A percentile compares a stretch with the other conserved stretches of the same genome.
Conservation (phyloP, 2,888 invertebrate genomes). For the Torymus aiolomorphi region DNA sequence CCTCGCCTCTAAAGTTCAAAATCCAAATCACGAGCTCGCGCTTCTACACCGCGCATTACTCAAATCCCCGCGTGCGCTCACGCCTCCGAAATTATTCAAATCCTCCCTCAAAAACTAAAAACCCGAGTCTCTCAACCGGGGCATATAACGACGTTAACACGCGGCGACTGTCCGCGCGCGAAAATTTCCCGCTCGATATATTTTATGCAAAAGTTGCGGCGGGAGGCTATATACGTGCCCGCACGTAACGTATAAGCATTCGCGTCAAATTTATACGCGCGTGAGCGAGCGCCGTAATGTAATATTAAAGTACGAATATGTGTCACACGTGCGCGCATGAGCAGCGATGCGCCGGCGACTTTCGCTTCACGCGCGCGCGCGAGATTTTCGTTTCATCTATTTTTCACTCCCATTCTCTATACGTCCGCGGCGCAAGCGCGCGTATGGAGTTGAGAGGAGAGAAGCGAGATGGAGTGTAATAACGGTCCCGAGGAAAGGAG, state of each 20-base stretch:
- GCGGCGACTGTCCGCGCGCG: slow-evolving; percentile 24
- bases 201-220: slow-evolving; percentile 37
- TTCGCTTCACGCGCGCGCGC: not conserved
- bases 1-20: not conserved
- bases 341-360: not conserved
- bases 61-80: slow-evolving; percentile 6
- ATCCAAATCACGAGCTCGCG: slow-evolving; percentile 30
- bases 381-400: slow-evolving; percentile 6
- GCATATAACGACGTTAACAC: slow-evolving; percentile 4
- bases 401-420: slow-evolving; percentile 7
- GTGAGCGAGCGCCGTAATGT: not conserved
- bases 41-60: slow-evolving; percentile 12
- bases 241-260: slow-evolving; percentile 45
- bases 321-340: not conserved
- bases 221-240: slow-evolving; percentile 9
- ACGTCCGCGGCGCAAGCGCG: not conserved
- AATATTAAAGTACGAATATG: slow-evolving; percentile 42
- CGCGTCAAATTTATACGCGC: slow-evolving; percentile 31
- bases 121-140: not conserved
- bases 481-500: too few species aligned
- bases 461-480: too few species aligned
- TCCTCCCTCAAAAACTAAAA: not conserved
- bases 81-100: slow-evolving; percentile 31
- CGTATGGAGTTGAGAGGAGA: too few species aligned
- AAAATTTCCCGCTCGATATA: slow-evolving; percentile 36